Evolutionary conservation across 1,140 invertebrate species (phyloP), one percentile per base, ranked within the genome.

Genomic region (Lepidurus couesii): DNA sequence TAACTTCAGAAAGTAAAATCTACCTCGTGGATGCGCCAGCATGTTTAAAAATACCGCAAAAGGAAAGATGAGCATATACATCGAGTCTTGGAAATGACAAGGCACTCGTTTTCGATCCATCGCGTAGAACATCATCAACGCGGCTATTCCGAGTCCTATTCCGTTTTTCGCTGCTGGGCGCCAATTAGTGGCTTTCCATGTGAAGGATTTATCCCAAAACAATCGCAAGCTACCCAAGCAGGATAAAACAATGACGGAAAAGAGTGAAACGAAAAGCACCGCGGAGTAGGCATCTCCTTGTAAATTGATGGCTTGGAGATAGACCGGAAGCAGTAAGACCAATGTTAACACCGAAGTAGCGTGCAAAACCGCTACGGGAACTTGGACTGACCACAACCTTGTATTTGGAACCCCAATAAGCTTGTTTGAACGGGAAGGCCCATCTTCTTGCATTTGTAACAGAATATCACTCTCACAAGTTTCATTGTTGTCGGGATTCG

Each of bases 261-360:
- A 65, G 9, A 65, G 13, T 13, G 53, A 65, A 21, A 65, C 53
- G 53, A 65, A 65, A 65, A 65, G 21, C 16, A 65, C 53, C 53
- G 53, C 53, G 53, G 53, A 65, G 21, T 65, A 65, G 16, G 53
- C 53, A 65, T 65, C 53, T 65, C 53, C 53, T 65, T 65, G 53
- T 65, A 65, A 13, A 65, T 65, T 65, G 53, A 65, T 4, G 21
- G 53, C 53, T 65, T 65, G 53, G 13, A 65, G 53, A 21, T 65
- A 65, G 16, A 65, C 53, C 53, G 53, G 53, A 65, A 65, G 53
- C n/a, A 65, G 53, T 7, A 65, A 21, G 53, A 65, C 53, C 13
- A 65, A 21, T 65, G 21, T 7, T 21, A 65, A 65, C 53, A 65
- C 53, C 53, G 53, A 65, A 65, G 53, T 11, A 21, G 53, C 53